Conservation (phyloP, 2,888 invertebrate species). For the Acleris cristana region DNA sequence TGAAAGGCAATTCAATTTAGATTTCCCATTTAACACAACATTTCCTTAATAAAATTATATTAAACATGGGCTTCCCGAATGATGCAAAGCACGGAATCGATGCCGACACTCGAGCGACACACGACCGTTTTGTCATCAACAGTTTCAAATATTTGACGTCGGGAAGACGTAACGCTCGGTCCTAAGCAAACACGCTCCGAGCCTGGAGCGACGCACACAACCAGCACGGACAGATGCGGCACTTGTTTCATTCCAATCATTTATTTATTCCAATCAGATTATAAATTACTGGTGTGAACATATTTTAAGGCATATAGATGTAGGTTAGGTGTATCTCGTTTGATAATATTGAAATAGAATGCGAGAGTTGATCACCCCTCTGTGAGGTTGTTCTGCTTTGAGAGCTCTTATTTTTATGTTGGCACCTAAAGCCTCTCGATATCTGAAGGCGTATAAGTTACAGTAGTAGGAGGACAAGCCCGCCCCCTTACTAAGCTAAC, state of each 20-base stretch:
- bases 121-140: slow-evolving; percentile 64
- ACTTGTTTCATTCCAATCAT: not conserved
- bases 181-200: slow-evolving; percentile 57
- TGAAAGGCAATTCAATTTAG: slow-evolving; percentile 1
- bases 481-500: slow-evolving; percentile 27
- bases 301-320: too few relatives aligned
- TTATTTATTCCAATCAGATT: not conserved
- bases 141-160: slow-evolving; percentile 72
- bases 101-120: slow-evolving; percentile 52
- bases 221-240: not conserved
- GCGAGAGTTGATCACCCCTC: not conserved
- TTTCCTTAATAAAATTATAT: slow-evolving; percentile 28
- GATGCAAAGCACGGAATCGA: slow-evolving; percentile 39
- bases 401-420: slow-evolving; percentile 21
- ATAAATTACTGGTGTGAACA: not conserved
- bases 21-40: slow-evolving; percentile 14
- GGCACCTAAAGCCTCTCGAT: slow-evolving; percentile 10
- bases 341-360: too few relatives aligned
- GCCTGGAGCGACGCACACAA: not conserved
- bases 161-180: slow-evolving; percentile 51
- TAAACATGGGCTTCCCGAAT: slow-evolving; percentile 12
- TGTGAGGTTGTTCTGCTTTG: slow-evolving; percentile 4
- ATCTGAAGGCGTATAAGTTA: slow-evolving; percentile 23
- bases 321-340: too few relatives aligned
- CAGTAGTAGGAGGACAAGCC: slow-evolving; percentile 16